Evolutionary conservation across 2,113 vertebrate genomes (phyloP).

Genomic region (Deroptyus accipitrinus): DNA sequence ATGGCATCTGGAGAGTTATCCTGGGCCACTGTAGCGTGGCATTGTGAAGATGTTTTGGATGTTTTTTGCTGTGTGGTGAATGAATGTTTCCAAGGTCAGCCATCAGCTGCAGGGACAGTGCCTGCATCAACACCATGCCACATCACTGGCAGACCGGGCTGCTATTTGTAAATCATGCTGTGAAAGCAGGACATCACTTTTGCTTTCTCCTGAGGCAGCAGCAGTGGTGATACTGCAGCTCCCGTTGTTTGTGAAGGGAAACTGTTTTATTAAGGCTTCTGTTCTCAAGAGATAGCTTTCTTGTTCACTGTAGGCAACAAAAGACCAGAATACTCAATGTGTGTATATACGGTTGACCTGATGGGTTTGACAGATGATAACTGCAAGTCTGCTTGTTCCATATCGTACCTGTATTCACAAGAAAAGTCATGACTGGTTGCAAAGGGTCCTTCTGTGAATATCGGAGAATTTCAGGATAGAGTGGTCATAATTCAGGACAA

Average conservation of each 20-base stretch:
- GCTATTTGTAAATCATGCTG: background rate
- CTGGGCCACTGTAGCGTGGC: background rate
- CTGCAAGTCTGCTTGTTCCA: background rate
- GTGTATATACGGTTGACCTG: background rate
- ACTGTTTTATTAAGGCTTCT: background rate
- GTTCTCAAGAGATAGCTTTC: background rate
- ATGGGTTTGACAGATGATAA: background rate
- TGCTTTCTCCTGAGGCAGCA: background rate
- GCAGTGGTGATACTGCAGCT: background rate
- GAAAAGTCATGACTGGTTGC: background rate
- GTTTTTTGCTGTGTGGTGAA: background rate
- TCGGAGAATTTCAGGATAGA: background rate
- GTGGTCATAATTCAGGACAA: background rate
- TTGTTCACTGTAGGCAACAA: background rate
- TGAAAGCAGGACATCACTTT: background rate
- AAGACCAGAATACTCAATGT: background rate
- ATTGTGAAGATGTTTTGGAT: background rate
- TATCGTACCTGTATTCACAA: background rate
- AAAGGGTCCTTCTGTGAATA: background rate
- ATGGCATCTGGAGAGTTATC: constrained; percentile 11
- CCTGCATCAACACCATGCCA: background rate
- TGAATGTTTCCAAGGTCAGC: background rate
- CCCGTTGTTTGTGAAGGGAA: background rate
- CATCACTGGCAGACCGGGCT: background rate
- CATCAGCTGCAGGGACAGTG: background rate